Conservation (phyloP, 2,113 vertebrate species). For the Galbula dea region DNA sequence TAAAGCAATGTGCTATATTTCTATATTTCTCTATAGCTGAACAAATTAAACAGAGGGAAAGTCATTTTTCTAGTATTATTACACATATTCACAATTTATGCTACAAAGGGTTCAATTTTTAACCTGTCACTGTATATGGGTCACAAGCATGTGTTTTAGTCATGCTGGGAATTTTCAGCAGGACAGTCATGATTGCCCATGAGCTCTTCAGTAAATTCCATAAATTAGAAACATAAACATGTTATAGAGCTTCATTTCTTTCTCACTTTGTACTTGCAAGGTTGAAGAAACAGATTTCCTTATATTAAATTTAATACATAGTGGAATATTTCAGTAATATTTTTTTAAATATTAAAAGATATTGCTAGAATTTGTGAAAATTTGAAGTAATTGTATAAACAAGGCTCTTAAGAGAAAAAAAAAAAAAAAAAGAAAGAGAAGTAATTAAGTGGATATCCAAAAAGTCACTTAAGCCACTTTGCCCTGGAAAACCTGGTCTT, state of each 20-base stretch:
- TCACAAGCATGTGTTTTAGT: neutral
- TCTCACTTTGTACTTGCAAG: neutral
- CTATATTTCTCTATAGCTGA: neutral
- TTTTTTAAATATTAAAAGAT: neutral
- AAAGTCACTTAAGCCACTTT: neutral
- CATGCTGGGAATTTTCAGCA: neutral
- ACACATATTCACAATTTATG: neutral
- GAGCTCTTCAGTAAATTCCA: neutral
- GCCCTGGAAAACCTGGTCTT: neutral
- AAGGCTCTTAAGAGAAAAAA: no score
- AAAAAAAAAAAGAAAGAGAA: neutral
- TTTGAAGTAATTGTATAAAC: neutral
- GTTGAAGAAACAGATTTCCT: neutral
- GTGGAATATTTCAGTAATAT: neutral
- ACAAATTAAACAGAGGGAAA: neutral
- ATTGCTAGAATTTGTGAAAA: neutral
- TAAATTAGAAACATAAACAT: neutral
- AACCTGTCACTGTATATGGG: neutral
- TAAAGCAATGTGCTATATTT: neutral
- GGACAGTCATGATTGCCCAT: neutral
- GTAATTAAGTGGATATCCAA: neutral
- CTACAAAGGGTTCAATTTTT: neutral
- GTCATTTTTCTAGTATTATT: neutral
- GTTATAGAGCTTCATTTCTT: neutral
- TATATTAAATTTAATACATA: neutral